Evolutionary conservation across 2,797 vertebrate genomes (phyloP), one percentile per base, ranked within the genome.

Genomic region (Catharus ustulatus): DNA sequence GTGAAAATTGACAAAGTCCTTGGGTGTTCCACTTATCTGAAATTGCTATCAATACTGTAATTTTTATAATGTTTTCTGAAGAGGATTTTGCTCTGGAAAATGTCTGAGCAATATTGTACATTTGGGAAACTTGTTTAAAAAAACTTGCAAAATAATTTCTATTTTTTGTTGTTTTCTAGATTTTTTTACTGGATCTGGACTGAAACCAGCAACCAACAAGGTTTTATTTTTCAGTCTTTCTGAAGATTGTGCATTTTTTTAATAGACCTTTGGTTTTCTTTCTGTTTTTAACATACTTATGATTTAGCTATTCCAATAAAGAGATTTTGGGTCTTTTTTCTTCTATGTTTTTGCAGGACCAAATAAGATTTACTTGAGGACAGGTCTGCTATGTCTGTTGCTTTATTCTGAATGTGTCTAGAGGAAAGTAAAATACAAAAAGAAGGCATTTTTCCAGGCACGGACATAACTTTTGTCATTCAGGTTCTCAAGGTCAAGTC

Each of bases 1-100:
- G 79, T 89, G 51, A 89, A 93, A 93, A 81, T 29, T 91, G 55
- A 95, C 62, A 68, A 87, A 85, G 61, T 91, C 43, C 5, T 71
- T 83, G 59, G 5, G 15, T 68, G 62, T 92, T 87, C 67, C 51
- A 52, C 77, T 86, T 80, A 36, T 73, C 61, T 84, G 52, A 93
- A 93, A 73, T 48, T 73, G 36, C 49, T 87, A 38, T 72, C 58
- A 78, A 58, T 83, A 57, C 30, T 32, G 14, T 71, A 74, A 74
- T 15, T 77, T 82, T 58, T 36, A 66, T 57, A 51, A 83, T 12
- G 23, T 26, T 82, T 94, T 90, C 63, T 77, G 66, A 83, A 92
- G 46, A 75, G 13, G 21, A 3, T 87, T 17, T 89, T 80, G 23
- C 34, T 87, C 51, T 62, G 36, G n/a, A 90, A 87, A 77, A 80